Conservation (phyloP, 2,797 vertebrate genomes). For the Malacoraja senta region DNA sequence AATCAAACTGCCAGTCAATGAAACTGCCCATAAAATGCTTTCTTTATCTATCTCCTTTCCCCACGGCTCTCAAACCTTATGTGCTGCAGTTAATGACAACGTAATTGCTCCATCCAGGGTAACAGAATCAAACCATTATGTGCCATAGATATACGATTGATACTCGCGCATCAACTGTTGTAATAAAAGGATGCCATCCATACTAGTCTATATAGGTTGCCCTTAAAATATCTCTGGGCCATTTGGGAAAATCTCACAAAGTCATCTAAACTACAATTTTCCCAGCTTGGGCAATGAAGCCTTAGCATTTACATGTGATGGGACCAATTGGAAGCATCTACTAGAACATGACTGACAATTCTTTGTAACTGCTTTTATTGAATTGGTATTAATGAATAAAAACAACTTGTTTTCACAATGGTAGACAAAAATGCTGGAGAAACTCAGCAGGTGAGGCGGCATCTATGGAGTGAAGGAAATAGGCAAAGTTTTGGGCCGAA, state of each 20-base stretch:
- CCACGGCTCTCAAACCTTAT: background rate
- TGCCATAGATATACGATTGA: background rate
- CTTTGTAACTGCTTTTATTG: background rate
- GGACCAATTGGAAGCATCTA: background rate
- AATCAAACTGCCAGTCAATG: background rate
- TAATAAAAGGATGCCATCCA: background rate
- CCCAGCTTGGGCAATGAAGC: background rate
- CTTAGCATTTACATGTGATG: background rate
- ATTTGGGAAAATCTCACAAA: background rate
- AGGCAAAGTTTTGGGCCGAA: too few species aligned
- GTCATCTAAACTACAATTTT: background rate
- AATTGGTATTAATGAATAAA: background rate
- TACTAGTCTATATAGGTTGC: background rate
- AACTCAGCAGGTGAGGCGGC: too few species aligned
- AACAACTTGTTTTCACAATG: background rate
- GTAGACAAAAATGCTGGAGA: too few species aligned
- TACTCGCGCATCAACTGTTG: background rate
- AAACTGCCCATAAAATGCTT: background rate
- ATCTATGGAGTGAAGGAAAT: too few species aligned
- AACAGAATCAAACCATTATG: background rate
- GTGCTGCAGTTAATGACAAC: background rate
- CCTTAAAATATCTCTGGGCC: background rate
- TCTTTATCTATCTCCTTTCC: conserved; percentile 9
- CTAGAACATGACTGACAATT: background rate
- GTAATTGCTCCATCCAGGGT: background rate